Base-by-base conservation (phyloP, 2,797 vertebrate genomes). In the Myripristis jacobus region DNA sequence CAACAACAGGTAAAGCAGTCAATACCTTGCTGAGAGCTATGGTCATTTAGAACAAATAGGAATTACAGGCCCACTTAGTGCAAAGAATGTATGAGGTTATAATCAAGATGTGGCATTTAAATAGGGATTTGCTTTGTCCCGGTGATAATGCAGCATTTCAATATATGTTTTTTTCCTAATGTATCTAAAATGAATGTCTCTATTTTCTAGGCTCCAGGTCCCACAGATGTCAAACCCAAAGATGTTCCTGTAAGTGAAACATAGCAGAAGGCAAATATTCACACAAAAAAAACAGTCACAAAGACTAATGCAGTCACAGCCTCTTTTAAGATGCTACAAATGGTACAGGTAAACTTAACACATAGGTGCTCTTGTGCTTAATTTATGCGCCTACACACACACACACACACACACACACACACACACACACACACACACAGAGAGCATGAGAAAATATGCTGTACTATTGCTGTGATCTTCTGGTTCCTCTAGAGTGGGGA, bases 211-310 rank as follows among this genome's bases (percentile, higher is more conserved):
- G 5, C 60, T 73, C 74, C 84, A 8, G 67, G 36, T 59, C 84
- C 87, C 58, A 75, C 82, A 38, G 87, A 88, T 54, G 43, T 31
- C 18, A 90, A 89, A 80, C 88, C 92, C n/a, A 77, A 80, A 27
- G 87, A 90, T 1, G 73, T 80, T 21, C 84, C 90, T 44, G 92
- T 93, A 80, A 92, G 92, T 91, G 50, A 73, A 55, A 1, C 54
- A 46, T 10, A 24, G 10, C 11, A 55, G 6, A n/a, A n/a, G n/a
- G n/a, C n/a, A n/a, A n/a, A n/a, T n/a, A n/a, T n/a, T n/a, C n/a
- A n/a, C n/a, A n/a, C n/a, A 12, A 27, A 29, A 11, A 41, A 29
- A 47, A 47, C n/a, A 43, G 41, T 70, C n/a, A 15, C 0, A 50
- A 47, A 47, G 4, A 1, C n/a, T 22, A 31, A 1, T 6, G 0